These are phyloP conservation scores for Globicephala melas DNA, from an alignment of 2,113 vertebrate genomes.

Conservation along the genomic window DNA sequence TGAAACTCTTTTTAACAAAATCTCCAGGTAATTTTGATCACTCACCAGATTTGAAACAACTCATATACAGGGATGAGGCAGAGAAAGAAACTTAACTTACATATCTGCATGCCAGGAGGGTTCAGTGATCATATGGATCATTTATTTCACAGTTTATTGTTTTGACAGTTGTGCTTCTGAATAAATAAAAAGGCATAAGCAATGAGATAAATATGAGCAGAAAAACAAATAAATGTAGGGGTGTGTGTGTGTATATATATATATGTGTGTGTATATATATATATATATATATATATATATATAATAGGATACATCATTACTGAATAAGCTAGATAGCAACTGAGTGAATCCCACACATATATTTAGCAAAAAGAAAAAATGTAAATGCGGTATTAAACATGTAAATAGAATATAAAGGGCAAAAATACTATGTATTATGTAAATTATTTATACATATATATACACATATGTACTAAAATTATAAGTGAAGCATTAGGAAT, in stretches of 20 bases:
- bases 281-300: no score
- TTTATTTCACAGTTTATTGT: not conserved
- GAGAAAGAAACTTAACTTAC: not conserved
- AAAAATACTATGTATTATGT: not conserved
- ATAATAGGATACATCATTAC: not conserved
- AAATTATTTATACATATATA: no score
- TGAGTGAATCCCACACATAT: not conserved
- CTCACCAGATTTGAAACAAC: not conserved
- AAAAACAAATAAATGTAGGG: not conserved
- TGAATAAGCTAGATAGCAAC: not conserved
- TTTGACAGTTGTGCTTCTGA: not conserved
- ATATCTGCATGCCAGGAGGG: not conserved
- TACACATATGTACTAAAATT: not conserved
- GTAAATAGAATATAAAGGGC: not conserved
- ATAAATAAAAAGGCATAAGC: not conserved
- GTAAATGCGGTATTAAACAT: not conserved
- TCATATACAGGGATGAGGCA: not conserved
- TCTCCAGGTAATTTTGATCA: not conserved
- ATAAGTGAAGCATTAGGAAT: not conserved
- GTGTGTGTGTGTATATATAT: no score
- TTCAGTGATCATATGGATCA: not conserved
- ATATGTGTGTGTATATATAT: no score
- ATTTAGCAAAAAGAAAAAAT: not conserved
- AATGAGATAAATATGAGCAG: not conserved
- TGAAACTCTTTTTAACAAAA: not conserved